Evolutionary conservation across 2,113 vertebrate species (phyloP).

Genomic region (Neofelis nebulosa): DNA sequence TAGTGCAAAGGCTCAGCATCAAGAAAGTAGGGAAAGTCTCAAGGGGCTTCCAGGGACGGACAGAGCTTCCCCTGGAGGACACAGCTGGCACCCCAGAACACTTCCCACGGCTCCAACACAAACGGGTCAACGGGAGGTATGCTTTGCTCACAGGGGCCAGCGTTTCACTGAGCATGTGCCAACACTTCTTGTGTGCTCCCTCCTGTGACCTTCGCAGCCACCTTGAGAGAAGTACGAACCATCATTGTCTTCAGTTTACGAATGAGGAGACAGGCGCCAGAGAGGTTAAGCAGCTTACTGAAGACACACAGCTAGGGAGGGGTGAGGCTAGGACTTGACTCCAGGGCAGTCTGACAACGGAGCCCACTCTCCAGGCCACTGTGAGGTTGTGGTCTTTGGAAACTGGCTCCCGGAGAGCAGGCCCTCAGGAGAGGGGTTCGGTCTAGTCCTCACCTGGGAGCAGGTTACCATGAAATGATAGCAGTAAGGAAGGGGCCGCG

Average conservation of each 20-base stretch:
- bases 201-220: not conserved
- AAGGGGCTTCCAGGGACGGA: not conserved
- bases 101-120: not conserved
- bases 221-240: not conserved
- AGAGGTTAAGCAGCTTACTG: constrained; percentile 12
- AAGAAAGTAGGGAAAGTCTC: not conserved
- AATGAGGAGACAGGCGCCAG: not conserved
- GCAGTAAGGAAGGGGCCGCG: not conserved
- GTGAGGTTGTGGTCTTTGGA: not conserved
- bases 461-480: not conserved
- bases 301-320: not conserved
- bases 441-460: not conserved
- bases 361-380: not conserved
- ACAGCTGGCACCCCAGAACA: no score
- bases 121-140: not conserved
- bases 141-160: not conserved
- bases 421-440: not conserved
- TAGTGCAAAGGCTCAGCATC: not conserved
- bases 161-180: not conserved
- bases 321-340: not conserved
- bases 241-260: not conserved
- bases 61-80: not conserved
- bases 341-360: not conserved
- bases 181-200: not conserved
- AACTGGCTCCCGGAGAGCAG: not conserved